Conservation (phyloP, 2,888 invertebrate genomes). For the Eurytoma californica region DNA sequence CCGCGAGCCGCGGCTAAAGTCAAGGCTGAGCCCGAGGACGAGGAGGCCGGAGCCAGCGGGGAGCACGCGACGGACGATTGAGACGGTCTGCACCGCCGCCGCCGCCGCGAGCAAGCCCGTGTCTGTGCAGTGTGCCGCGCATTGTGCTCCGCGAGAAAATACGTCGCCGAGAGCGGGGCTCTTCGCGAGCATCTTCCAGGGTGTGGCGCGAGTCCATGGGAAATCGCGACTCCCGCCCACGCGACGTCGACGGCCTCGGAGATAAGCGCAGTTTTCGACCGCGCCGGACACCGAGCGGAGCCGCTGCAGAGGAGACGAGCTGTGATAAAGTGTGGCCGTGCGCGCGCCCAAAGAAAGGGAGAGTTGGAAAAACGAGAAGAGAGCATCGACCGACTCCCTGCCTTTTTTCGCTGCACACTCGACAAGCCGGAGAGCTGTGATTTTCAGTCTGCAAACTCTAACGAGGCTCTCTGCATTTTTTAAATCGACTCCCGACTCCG, state of each 20-base stretch:
- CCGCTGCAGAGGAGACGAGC: neutral
- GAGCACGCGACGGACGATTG: slow-evolving; percentile 49
- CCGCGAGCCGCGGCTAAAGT: neutral
- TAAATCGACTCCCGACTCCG: neutral
- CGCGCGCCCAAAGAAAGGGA: neutral
- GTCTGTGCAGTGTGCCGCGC: neutral
- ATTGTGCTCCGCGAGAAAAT: neutral
- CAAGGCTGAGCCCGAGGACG: slow-evolving; percentile 48
- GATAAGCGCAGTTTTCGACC: neutral
- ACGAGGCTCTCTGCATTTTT: neutral
- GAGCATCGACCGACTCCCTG: neutral
- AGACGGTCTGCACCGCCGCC: neutral
- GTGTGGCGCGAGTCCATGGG: slow-evolving; percentile 17
- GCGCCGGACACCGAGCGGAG: neutral
- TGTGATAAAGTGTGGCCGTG: slow-evolving; percentile 1
- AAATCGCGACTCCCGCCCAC: neutral
- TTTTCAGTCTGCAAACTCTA: neutral
- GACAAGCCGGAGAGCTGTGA: neutral
- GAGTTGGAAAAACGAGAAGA: neutral
- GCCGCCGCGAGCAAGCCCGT: neutral
- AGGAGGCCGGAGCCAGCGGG: slow-evolving; percentile 51
- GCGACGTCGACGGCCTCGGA: neutral
- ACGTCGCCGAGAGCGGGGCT: neutral
- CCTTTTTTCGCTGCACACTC: neutral
- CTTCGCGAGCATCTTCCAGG: neutral